Percentiles rank a stretch among this genome's conserved stretches.
phyloP scores from a whole-genome alignment of 2,888 invertebrate species.

The Agrochola circellaris region DNA sequence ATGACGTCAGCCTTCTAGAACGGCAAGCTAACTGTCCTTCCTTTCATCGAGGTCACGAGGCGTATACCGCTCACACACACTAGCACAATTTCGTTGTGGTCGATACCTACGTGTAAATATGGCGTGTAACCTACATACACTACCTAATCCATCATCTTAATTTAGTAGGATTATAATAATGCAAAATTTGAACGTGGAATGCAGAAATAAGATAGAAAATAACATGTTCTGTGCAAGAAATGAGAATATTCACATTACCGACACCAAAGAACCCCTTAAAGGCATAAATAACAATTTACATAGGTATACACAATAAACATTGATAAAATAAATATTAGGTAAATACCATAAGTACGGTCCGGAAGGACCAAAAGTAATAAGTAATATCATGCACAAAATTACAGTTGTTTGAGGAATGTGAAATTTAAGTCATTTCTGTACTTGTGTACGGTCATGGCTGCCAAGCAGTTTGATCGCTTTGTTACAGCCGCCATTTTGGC shows the following conservation, averaged over 20 bases:
- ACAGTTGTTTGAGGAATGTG: conserved; percentile 33
- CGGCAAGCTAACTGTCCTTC: conserved; percentile 83
- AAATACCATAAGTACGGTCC: conserved; percentile 17
- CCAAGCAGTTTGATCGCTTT: conserved; percentile 46
- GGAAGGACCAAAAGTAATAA: conserved; percentile 33
- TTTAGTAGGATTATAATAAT: conserved; percentile 77
- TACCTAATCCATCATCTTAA: conserved; percentile 70
- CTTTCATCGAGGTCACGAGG: conserved; percentile 87
- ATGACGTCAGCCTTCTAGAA: conserved; percentile 90
- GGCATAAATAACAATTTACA: conserved; percentile 47
- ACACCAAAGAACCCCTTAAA: conserved; percentile 62
- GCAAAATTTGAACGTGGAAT: conserved; percentile 43
- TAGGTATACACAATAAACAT: conserved; percentile 39
- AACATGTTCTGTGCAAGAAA: conserved; percentile 51
- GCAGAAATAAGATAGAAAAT: conserved; percentile 16
- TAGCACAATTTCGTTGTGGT: conserved; percentile 70
- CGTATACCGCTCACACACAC: conserved; percentile 86
- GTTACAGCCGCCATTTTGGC: conserved; percentile 78
- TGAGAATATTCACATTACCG: conserved; percentile 55
- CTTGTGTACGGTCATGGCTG: conserved; percentile 52
- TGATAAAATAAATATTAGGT: conserved; percentile 15
- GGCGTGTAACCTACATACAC: conserved; percentile 65
- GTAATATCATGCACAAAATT: conserved; percentile 69
- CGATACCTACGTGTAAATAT: conserved; percentile 63
- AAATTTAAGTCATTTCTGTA: conserved; percentile 9